Conservation (phyloP, 2,888 invertebrate species). For the Brassicogethes aeneus region DNA sequence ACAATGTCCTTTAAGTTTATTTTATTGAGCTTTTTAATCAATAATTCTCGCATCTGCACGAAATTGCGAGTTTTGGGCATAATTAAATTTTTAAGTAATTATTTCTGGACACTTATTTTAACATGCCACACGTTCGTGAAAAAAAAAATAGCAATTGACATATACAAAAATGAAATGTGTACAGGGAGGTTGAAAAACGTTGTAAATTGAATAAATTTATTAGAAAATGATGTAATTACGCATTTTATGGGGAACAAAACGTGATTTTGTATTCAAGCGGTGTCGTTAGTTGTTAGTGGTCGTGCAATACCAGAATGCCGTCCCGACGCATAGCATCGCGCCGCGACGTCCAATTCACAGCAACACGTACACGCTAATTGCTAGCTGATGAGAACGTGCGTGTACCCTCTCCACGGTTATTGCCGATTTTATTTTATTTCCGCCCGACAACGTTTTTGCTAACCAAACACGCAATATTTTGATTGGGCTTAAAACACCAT, state of each 20-base stretch:
- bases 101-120: no score
- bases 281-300: constrained; percentile 37
- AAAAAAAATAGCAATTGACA: no score
- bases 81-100: no score
- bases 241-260: constrained; percentile 34
- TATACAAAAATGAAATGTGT: constrained; percentile 19
- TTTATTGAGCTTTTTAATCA: no score
- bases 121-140: no score
- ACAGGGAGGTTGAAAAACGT: no score
- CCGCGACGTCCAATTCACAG: constrained; percentile 29
- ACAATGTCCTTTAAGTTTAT: no score
- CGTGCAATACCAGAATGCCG: constrained; percentile 15
- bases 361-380: constrained; percentile 41
- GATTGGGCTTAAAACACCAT: no score
- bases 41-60: no score
- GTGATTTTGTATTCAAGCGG: constrained; percentile 37
- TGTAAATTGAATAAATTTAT: constrained; percentile 27
- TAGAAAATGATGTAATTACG: constrained; percentile 36
- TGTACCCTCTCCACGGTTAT: constrained; percentile 36
- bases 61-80: no score
- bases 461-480: no score
- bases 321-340: constrained; percentile 17
- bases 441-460: no score
- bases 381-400: constrained; percentile 40
- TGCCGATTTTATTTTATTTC: constrained; percentile 30